These are phyloP conservation scores for Polietes domitor DNA, from an alignment of 2,888 invertebrate genomes.

Conservation along the genomic window DNA sequence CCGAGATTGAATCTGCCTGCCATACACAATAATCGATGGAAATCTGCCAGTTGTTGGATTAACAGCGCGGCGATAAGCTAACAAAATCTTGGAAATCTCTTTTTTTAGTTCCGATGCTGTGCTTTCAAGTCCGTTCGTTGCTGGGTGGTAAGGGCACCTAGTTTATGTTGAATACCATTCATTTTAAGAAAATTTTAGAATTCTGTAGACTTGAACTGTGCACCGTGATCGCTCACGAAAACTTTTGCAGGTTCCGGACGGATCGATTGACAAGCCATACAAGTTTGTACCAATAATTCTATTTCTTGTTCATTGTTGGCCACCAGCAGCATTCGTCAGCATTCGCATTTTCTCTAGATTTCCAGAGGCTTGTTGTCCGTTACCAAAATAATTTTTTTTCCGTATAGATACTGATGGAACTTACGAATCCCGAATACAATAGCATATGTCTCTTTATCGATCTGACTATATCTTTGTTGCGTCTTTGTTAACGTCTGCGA, in stretches of 20 bases:
- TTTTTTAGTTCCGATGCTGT: too few species aligned
- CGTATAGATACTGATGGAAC: conserved; percentile 73
- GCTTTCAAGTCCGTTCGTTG: conserved; percentile 7
- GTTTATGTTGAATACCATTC: conserved; percentile 51
- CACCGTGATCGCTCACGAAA: conserved; percentile 52
- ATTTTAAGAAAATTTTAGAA: conserved; percentile 51
- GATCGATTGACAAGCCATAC: too few species aligned
- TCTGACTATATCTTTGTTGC: conserved; percentile 70
- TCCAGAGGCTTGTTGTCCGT: conserved; percentile 44
- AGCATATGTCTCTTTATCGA: conserved; percentile 73
- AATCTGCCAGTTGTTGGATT: conserved; percentile 10
- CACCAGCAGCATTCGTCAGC: conserved; percentile 43
- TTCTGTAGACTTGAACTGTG: conserved; percentile 30
- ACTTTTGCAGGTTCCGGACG: conserved; percentile 27
- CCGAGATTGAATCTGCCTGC: conserved; percentile 7
- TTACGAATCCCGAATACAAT: conserved; percentile 72
- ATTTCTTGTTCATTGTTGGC: conserved; percentile 38
- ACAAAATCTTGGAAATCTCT: not conserved
- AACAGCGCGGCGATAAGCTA: conserved; percentile 12
- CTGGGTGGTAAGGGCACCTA: conserved; percentile 58
- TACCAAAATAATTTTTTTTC: conserved; percentile 75
- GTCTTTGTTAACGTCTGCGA: too few species aligned
- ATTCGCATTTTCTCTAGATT: conserved; percentile 48
- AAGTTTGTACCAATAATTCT: too few species aligned
- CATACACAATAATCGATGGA: conserved; percentile 3